A percentile compares a stretch with the other conserved stretches of the same genome.
phyloP scores from a whole-genome alignment of 2,888 invertebrate species.

The Drosophila prostipennis region DNA sequence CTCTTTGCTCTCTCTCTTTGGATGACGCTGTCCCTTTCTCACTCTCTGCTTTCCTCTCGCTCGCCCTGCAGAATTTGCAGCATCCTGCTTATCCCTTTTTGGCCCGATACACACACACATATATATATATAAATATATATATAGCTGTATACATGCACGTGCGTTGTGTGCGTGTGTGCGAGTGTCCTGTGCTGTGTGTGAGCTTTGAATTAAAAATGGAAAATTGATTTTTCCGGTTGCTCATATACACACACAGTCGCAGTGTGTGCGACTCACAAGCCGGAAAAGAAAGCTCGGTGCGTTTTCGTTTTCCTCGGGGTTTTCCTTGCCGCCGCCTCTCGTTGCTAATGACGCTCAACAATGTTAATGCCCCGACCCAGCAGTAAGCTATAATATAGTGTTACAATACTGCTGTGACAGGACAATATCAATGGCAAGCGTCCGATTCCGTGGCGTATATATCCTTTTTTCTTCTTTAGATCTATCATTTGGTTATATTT shows the following conservation, averaged over 20 bases:
- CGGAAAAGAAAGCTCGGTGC: constrained; percentile 22
- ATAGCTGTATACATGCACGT: constrained; percentile 23
- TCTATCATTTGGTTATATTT: too few species aligned
- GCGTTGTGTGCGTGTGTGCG: constrained; percentile 30
- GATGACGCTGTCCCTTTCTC: constrained; percentile 9
- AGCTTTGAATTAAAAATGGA: constrained; percentile 82
- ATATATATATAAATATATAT: not conserved
- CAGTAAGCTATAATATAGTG: constrained; percentile 88
- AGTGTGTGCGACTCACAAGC: too few species aligned
- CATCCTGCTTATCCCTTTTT: constrained; percentile 76
- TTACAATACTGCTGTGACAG: constrained; percentile 98
- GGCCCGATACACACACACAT: constrained; percentile 45
- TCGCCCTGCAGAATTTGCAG: constrained; percentile 61
- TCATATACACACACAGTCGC: constrained; percentile 53
- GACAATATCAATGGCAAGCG: constrained; percentile 95
- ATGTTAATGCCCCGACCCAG: constrained; percentile 96
- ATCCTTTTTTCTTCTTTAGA: not conserved
- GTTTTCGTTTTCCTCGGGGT: constrained; percentile 20
- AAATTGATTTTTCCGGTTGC: constrained; percentile 83
- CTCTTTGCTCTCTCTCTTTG: constrained; percentile 6
- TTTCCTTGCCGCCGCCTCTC: constrained; percentile 12
- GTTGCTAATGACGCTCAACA: constrained; percentile 83
- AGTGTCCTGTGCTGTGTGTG: constrained; percentile 38
- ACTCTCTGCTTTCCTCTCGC: constrained; percentile 10
- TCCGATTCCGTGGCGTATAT: constrained; percentile 24